Conservation (phyloP, 1,140 invertebrate species). For the Scaptomyza hsui region DNA sequence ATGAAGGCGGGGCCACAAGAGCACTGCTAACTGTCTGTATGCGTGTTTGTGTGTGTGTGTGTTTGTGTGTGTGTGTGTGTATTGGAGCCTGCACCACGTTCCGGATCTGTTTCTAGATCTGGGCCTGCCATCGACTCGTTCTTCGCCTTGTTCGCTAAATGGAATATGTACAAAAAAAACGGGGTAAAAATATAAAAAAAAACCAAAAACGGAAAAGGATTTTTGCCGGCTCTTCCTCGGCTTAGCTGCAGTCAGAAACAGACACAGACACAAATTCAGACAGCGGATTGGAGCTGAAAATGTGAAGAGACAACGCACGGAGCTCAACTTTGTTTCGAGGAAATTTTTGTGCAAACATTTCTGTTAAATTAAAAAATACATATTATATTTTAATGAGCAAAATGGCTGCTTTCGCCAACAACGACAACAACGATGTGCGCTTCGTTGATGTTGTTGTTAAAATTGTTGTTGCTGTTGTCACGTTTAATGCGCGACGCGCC, state of each 20-base stretch:
- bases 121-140: conserved; percentile 11
- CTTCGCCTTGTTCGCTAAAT: conserved; percentile 56
- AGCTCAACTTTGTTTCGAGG: conserved; percentile 78
- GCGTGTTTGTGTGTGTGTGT: neutral
- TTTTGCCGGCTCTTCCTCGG: conserved; percentile 18
- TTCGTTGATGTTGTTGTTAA: conserved; percentile 39
- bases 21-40: conserved; percentile 2
- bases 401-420: conserved; percentile 65
- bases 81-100: conserved; percentile 3
- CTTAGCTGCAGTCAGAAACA: conserved; percentile 48
- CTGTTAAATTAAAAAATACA: conserved; percentile 84
- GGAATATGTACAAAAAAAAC: conserved; percentile 13
- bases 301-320: conserved; percentile 36
- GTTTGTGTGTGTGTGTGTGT: neutral
- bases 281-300: conserved; percentile 19
- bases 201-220: conserved; percentile 28
- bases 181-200: conserved; percentile 1
- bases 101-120: conserved; percentile 24
- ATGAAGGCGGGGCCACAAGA: conserved; percentile 46
- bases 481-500: conserved; percentile 75
- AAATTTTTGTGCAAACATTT: conserved; percentile 84
- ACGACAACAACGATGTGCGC: conserved; percentile 19
- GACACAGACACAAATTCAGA: conserved; percentile 35
- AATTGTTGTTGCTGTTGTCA: conserved; percentile 60
- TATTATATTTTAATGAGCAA: conserved; percentile 84